Evolutionary conservation across 2,888 invertebrate genomes (phyloP), one percentile per base, ranked within the genome.

Genomic region (Drosophila pseudotakahashii): DNA sequence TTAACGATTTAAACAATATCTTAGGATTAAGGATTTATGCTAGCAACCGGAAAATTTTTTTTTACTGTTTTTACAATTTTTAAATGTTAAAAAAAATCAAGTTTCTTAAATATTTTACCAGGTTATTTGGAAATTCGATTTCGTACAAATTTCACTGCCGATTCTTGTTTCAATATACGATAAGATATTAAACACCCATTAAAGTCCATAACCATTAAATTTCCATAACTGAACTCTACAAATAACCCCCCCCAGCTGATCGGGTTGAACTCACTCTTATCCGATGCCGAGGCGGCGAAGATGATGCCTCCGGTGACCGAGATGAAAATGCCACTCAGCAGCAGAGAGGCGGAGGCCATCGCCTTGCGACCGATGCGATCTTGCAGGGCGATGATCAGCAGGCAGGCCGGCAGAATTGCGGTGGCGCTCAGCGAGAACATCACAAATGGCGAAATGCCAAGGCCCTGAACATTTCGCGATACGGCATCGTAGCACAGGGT

Each of bases 401-500:
- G 76, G 76, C 94, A 94, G 11, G 94, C 93, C n/a, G 94, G 94
- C 50, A 94, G 89, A 71, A 94, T 94, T 1, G 93, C 93, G 16
- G 92, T 88, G 39, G 94, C 93, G 68, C 93, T 93, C 50, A 93
- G 82, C 23, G 93, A 93, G 89, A 94, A 94, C 88, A 94, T 92
- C 44, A 93, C 73, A 80, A 94, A 94, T 42, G 94, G 94, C 19
- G 94, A 93, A 76, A 93, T 92, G 48, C 93, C 93, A 69, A 93
- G 90, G 73, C 93, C 94, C 82, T 93, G 93, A 7, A 94, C 93
- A 81, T 94, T 94, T 57, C 94, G 92, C 7, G 94, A 94, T 51
- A 94, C 94, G 13, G 94, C 94, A 80, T 94, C 94, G 79, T 94
- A 94, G 80, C 94, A 93, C 30, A 94, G 90, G 14, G 94, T 94